Evolutionary conservation across 2,888 invertebrate species (phyloP), one percentile per base, ranked within the genome.

Genomic region (Dolichopus griseipennis): DNA sequence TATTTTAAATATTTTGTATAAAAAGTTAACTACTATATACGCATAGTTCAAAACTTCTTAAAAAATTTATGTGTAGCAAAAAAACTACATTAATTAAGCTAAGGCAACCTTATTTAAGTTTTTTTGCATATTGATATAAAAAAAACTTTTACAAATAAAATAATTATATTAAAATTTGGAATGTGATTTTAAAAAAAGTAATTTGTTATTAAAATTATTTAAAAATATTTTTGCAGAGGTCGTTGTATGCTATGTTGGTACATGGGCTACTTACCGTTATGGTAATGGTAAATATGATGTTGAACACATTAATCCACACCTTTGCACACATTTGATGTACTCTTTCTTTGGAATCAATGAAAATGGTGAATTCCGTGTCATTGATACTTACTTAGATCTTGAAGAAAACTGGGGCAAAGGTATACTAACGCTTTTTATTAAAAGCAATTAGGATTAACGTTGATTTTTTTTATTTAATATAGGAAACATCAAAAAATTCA

Each of bases 261-360:
- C 88, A 15, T 92, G 92, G 92, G 85, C 92, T 0, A 85, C 85
- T 0, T 91, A 91, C 74, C 84, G 92, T 52, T 78, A 76, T 0
- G 86, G 85, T 0, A 75, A 81, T 65, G 92, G 91, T 0, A 84
- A 87, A 76, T 91, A 88, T 73, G 83, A 86, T 10, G 85, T 90
- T 0, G 83, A 84, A 12, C 74, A 89, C 69, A 88, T 92, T 62
- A 85, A 91, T 73, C 84, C 90, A 0, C 78, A 78, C 10, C 80
- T 90, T 0, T 93, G 92, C 76, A 91, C 92, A 0, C 92, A 93
- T 75, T 68, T 90, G 64, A 84, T 91, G 18, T 93, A 92, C 76
- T 81, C 88, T 0, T 93, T 93, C 75, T 84, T 87, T 37, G 92
- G 91, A 0, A 81, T 92, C 12, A 78, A 84, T 61, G 69, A 75